A percentile compares a stretch with the other conserved stretches of the same genome.
Evolutionary conservation across 2,888 invertebrate species (phyloP).

Genomic region (Mimas tiliae): DNA sequence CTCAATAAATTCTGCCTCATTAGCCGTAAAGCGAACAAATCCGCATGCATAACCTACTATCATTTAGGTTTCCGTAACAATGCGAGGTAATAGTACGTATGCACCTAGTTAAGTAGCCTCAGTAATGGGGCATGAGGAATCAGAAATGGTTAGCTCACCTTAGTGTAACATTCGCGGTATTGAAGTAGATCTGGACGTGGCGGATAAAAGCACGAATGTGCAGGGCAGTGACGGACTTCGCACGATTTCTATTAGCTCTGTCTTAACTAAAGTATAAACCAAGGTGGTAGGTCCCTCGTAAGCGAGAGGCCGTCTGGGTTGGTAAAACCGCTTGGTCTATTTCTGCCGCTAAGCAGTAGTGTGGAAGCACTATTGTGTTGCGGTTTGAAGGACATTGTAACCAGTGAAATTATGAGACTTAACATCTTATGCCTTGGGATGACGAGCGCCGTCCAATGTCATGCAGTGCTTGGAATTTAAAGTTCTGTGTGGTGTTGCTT

Average conservation of each 20-base stretch:
- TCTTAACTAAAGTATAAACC: not conserved
- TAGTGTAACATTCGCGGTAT: not conserved
- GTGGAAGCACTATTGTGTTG: too few relatives aligned
- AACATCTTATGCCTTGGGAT: too few relatives aligned
- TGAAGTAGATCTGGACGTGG: not conserved
- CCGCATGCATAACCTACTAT: slow-evolving; percentile 7
- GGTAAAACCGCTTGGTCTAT: too few relatives aligned
- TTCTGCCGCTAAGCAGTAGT: too few relatives aligned
- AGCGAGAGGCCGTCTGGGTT: too few relatives aligned
- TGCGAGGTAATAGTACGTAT: not conserved
- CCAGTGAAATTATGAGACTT: too few relatives aligned
- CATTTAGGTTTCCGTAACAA: slow-evolving; percentile 3
- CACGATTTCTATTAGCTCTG: not conserved
- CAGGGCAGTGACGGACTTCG: not conserved
- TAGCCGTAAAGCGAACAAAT: not conserved
- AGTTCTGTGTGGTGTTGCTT: too few relatives aligned
- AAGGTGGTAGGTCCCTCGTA: too few relatives aligned
- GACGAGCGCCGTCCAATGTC: too few relatives aligned
- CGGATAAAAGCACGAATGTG: slow-evolving; percentile 1
- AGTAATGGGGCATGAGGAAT: slow-evolving; percentile 15
- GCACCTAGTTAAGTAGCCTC: slow-evolving; percentile 13
- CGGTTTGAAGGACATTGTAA: too few relatives aligned
- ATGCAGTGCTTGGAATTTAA: too few relatives aligned
- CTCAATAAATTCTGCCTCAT: not conserved
- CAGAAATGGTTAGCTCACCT: not conserved